phyloP scores from a whole-genome alignment of 2,888 invertebrate species.

The Harpalus rufipes region DNA sequence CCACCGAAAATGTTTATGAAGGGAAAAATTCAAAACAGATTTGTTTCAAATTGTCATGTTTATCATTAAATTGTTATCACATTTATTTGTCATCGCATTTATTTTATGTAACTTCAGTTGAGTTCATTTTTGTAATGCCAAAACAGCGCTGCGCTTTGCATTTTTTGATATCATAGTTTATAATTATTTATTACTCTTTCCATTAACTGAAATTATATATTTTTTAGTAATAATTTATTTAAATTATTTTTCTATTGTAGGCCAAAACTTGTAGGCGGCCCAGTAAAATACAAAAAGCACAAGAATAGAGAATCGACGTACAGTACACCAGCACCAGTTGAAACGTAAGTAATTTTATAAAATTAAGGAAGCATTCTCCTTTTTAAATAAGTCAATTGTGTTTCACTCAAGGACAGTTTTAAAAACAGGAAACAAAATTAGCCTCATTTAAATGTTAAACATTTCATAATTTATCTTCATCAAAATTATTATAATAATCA shows the following conservation, averaged over 20 bases:
- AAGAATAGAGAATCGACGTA: neutral
- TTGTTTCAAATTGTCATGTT: too few relatives aligned
- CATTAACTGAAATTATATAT: neutral
- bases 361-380: conserved; percentile 14
- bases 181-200: neutral
- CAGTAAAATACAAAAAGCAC: conserved; percentile 32
- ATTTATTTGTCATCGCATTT: too few relatives aligned
- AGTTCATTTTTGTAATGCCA: too few relatives aligned
- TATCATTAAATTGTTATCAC: too few relatives aligned
- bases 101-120: too few relatives aligned
- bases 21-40: too few relatives aligned
- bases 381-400: conserved; percentile 13
- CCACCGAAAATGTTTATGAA: too few relatives aligned
- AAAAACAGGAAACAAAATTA: conserved; percentile 35
- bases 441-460: conserved; percentile 39
- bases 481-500: conserved; percentile 18
- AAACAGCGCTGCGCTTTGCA: neutral
- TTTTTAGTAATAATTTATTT: neutral
- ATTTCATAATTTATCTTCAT: conserved; percentile 11
- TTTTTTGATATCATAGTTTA: neutral
- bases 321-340: conserved; percentile 17
- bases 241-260: conserved; percentile 26
- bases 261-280: conserved; percentile 3
- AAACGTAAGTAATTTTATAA: conserved; percentile 54
- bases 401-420: conserved; percentile 26